Conservation (phyloP, 2,888 invertebrate species). For the Cinara cedri region DNA sequence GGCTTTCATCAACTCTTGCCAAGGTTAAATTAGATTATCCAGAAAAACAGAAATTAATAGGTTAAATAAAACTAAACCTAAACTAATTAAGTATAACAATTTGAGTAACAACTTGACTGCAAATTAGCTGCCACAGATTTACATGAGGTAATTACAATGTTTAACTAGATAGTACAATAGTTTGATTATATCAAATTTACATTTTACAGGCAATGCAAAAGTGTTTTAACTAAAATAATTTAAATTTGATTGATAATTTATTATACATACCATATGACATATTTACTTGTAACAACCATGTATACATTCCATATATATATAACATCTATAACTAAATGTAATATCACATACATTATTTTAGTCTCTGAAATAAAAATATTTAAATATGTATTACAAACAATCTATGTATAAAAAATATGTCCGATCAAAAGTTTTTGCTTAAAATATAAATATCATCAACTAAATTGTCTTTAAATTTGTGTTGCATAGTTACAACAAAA, state of each 20-base stretch:
- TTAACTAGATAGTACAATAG: background rate
- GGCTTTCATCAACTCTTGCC: too few relatives aligned
- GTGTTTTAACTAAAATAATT: conserved; percentile 32
- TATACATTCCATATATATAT: conserved; percentile 31
- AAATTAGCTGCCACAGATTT: conserved; percentile 37
- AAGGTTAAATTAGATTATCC: too few relatives aligned
- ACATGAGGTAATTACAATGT: conserved; percentile 16
- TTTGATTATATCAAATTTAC: background rate
- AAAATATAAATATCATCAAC: background rate
- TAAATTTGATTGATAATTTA: conserved; percentile 33
- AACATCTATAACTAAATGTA: conserved; percentile 40
- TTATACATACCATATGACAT: background rate
- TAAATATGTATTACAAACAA: background rate
- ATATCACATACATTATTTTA: conserved; percentile 30
- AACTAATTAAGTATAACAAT: too few relatives aligned
- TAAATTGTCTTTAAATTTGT: background rate
- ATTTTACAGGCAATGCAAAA: conserved; percentile 14
- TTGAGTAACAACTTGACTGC: conserved; percentile 38
- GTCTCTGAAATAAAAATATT: conserved; percentile 52
- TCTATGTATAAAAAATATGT: background rate
- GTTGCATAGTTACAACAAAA: background rate
- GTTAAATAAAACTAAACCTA: too few relatives aligned
- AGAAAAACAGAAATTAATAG: too few relatives aligned
- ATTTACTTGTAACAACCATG: conserved; percentile 43
- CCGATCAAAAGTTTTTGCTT: background rate